phyloP scores from a whole-genome alignment of 2,888 invertebrate genomes.

The Subacronicta megacephala region DNA sequence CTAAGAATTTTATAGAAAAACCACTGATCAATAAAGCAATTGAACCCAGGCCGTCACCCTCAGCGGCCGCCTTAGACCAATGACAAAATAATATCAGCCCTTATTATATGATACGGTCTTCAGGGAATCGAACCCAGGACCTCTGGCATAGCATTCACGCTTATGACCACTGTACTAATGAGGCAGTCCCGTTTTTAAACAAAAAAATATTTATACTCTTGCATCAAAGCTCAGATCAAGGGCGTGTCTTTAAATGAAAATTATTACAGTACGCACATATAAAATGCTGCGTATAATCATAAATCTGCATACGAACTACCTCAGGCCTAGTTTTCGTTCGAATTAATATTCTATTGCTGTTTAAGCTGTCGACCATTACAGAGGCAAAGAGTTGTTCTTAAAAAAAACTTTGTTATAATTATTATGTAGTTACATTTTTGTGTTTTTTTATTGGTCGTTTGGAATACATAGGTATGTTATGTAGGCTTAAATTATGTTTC shows the following conservation, averaged over 20 bases:
- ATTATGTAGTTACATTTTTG: background rate
- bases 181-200: no score
- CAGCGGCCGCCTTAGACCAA: no score
- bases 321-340: constrained; percentile 4
- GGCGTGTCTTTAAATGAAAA: constrained; percentile 15
- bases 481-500: no score
- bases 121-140: no score
- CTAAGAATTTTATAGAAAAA: no score
- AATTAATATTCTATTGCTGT: constrained; percentile 32
- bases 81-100: no score
- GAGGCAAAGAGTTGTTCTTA: background rate
- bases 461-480: background rate
- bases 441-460: constrained; percentile 6
- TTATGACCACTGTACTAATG: no score
- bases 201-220: no score
- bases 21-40: no score
- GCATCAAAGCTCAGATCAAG: background rate
- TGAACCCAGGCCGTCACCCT: no score
- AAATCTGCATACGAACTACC: constrained; percentile 30
- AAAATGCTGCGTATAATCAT: constrained; percentile 11
- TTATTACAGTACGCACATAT: constrained; percentile 5
- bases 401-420: constrained; percentile 6
- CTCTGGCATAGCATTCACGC: no score
- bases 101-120: no score
- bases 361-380: background rate